Conservation (phyloP, 2,113 vertebrate genomes). For the Ariopsis seemanni region DNA sequence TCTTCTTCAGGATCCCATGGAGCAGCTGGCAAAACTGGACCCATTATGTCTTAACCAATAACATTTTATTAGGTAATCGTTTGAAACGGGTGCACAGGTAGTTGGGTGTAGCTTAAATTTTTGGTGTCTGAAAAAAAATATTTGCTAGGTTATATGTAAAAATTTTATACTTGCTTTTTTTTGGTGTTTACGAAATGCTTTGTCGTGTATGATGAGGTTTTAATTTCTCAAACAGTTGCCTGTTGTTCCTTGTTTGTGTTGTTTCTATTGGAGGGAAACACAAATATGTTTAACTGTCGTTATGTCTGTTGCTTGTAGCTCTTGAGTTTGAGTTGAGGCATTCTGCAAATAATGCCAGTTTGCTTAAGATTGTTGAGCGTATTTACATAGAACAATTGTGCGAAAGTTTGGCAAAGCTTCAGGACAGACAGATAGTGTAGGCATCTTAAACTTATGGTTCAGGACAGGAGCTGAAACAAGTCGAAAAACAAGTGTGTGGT, state of each 20-base stretch:
- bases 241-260: constrained; percentile 33
- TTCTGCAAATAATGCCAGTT: constrained; percentile 46
- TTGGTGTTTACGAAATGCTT: background rate
- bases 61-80: background rate
- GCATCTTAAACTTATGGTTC: constrained; percentile 14
- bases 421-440: constrained; percentile 20
- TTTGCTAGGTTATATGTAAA: background rate
- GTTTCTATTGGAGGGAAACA: constrained; percentile 17
- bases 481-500: constrained; percentile 18
- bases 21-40: constrained; percentile 22
- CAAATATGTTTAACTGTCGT: constrained; percentile 39
- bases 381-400: constrained; percentile 47
- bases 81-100: background rate
- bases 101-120: background rate
- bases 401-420: constrained; percentile 29
- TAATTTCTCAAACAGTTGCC: background rate
- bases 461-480: background rate
- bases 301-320: constrained; percentile 40
- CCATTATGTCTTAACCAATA: background rate
- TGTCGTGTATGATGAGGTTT: constrained; percentile 40
- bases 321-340: constrained; percentile 26
- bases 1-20: constrained; percentile 35
- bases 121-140: background rate
- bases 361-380: constrained; percentile 40
- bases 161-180: background rate